A percentile compares a stretch with the other conserved stretches of the same genome.
phyloP scores from a whole-genome alignment of 2,113 vertebrate species.

The Corydoras sp. region DNA sequence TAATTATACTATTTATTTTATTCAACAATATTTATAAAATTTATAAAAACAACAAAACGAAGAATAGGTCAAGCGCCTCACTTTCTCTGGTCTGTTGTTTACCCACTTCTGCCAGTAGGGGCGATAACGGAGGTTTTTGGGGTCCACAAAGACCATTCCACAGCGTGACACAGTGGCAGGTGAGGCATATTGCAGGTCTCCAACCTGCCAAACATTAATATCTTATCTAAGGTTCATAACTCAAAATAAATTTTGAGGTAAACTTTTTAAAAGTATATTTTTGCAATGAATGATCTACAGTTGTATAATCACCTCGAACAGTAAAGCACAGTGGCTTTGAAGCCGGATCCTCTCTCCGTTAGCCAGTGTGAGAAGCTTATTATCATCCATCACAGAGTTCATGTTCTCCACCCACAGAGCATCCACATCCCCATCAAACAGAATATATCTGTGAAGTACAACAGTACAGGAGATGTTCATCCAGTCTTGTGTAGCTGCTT shows the following conservation, averaged over 20 bases:
- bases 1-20: too few species aligned
- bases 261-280: too few species aligned
- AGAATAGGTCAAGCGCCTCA: constrained; percentile 40
- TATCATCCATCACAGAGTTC: constrained; percentile 99
- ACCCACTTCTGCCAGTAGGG: constrained; percentile 92
- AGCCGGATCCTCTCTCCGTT: constrained; percentile 93
- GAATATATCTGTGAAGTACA: constrained; percentile 75
- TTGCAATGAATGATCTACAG: too few species aligned
- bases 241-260: too few species aligned
- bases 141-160: constrained; percentile 96
- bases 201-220: constrained; percentile 69
- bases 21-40: background rate
- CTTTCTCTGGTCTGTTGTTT: constrained; percentile 66
- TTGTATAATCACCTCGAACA: constrained; percentile 76
- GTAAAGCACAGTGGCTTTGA: constrained; percentile 83
- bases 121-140: constrained; percentile 83
- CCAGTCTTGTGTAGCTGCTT: background rate
- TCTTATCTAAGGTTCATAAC: too few species aligned
- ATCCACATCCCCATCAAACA: constrained; percentile 96
- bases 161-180: constrained; percentile 94
- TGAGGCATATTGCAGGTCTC: constrained; percentile 93
- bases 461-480: background rate
- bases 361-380: constrained; percentile 88
- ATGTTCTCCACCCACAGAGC: constrained; percentile 98
- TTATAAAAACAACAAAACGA: background rate